A percentile compares a stretch with the other conserved stretches of the same genome.
These are phyloP conservation scores for Listronotus bonariensis DNA, from an alignment of 1,140 invertebrate species.

Conservation along the genomic window DNA sequence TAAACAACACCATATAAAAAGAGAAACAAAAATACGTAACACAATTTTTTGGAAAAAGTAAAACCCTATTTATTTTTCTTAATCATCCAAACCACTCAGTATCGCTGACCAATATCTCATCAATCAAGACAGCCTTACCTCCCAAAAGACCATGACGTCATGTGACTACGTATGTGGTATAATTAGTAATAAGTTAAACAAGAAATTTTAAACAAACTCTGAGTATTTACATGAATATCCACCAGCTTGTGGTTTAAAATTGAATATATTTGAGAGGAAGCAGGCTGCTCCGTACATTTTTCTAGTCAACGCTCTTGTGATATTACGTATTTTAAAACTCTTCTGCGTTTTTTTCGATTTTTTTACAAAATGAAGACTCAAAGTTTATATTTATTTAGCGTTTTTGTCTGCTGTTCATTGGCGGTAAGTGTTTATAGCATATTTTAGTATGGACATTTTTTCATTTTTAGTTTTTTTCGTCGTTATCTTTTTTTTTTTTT, in stretches of 20 bases:
- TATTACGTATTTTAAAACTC: too few relatives aligned
- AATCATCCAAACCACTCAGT: neutral
- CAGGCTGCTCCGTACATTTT: slow-evolving; percentile 16
- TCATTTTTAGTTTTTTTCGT: too few relatives aligned
- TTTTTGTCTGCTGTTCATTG: slow-evolving; percentile 24
- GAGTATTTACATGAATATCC: slow-evolving; percentile 16
- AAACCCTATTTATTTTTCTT: too few relatives aligned
- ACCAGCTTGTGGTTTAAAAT: neutral
- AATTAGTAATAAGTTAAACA: slow-evolving; percentile 25
- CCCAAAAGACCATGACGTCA: neutral
- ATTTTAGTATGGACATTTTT: too few relatives aligned
- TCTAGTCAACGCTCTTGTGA: slow-evolving; percentile 23
- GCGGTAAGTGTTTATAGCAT: slow-evolving; percentile 30
- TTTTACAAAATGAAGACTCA: slow-evolving; percentile 19
- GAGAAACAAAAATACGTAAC: too few relatives aligned
- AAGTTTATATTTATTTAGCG: slow-evolving; percentile 19
- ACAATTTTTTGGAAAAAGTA: too few relatives aligned
- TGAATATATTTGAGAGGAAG: slow-evolving; percentile 1
- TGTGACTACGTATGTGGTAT: slow-evolving; percentile 4
- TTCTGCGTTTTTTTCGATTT: neutral
- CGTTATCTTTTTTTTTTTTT: too few relatives aligned
- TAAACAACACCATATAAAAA: too few relatives aligned
- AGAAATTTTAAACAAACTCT: slow-evolving; percentile 20
- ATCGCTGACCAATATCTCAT: neutral
- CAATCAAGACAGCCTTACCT: slow-evolving; percentile 1